These are phyloP conservation scores for Neoitamus cyanurus DNA, from an alignment of 2,888 invertebrate species.

Conservation along the genomic window DNA sequence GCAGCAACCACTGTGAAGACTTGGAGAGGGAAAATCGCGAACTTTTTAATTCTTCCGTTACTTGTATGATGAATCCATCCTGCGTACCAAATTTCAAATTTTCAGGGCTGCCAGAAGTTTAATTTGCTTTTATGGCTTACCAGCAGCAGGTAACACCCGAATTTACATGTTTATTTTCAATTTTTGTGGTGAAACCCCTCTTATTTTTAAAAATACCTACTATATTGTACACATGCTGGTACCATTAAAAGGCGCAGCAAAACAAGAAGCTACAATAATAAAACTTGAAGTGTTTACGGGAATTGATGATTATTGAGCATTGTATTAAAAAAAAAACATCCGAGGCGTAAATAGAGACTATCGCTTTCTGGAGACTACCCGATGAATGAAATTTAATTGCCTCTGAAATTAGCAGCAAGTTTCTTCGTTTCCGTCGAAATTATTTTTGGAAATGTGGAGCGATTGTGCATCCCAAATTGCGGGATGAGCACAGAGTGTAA, in stretches of 20 bases:
- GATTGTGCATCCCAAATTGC: neutral
- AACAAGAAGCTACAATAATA: neutral
- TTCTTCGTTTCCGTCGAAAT: neutral
- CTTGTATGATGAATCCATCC: no score
- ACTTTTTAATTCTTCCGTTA: no score
- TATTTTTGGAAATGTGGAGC: neutral
- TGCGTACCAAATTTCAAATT: no score
- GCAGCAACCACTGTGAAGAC: no score
- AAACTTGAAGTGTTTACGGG: neutral
- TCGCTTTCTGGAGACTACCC: neutral
- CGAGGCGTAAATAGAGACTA: neutral
- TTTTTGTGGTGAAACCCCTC: neutral
- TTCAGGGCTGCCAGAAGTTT: no score
- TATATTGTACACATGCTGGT: neutral
- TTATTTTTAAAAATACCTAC: neutral
- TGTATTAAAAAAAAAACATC: neutral
- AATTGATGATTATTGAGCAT: neutral
- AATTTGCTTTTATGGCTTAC: neutral
- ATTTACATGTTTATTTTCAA: neutral
- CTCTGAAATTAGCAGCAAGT: neutral
- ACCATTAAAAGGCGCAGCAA: neutral
- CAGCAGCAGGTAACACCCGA: neutral
- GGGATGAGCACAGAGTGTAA: neutral
- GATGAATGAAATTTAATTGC: neutral
- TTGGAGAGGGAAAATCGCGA: no score